Percentiles rank a stretch among this genome's conserved stretches.
Evolutionary conservation across 2,888 invertebrate species (phyloP).

Genomic region (Leptinotarsa juncta): DNA sequence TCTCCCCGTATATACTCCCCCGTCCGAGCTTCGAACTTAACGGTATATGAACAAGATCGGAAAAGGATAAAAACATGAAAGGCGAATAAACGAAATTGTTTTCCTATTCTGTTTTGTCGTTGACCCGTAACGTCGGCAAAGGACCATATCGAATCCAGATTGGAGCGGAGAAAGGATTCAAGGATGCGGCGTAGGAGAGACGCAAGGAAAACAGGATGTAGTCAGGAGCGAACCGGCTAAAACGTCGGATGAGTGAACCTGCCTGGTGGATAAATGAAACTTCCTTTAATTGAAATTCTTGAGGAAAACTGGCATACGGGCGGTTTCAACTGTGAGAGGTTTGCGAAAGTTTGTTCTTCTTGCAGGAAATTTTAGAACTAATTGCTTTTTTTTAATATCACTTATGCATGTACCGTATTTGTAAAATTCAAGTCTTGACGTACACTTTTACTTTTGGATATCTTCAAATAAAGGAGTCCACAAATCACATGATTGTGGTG

Average conservation of each 20-base stretch:
- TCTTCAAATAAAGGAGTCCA: too few species aligned
- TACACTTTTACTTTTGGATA: too few species aligned
- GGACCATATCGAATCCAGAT: slow-evolving; percentile 50
- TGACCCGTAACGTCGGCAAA: slow-evolving; percentile 50
- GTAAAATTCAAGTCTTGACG: too few species aligned
- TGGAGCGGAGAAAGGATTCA: slow-evolving; percentile 23
- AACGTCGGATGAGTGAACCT: slow-evolving; percentile 17
- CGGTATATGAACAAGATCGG: slow-evolving; percentile 39
- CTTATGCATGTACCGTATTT: too few species aligned
- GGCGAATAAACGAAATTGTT: slow-evolving; percentile 51
- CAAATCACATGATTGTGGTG: too few species aligned
- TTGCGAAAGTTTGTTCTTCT: too few species aligned
- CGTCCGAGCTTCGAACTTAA: slow-evolving; percentile 22
- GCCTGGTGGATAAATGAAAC: too few species aligned
- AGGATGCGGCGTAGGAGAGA: slow-evolving; percentile 15
- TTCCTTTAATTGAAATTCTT: too few species aligned
- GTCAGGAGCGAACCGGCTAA: slow-evolving; percentile 23
- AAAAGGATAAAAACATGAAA: slow-evolving; percentile 41
- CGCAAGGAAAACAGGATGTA: slow-evolving; percentile 16
- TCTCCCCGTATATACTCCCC: neutral
- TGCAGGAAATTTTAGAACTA: too few species aligned
- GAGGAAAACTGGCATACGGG: too few species aligned
- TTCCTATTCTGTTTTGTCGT: slow-evolving; percentile 49
- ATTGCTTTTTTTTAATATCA: too few species aligned
- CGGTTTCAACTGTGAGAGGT: too few species aligned